These are phyloP conservation scores for Empis livida DNA, from an alignment of 2,888 invertebrate genomes.

Conservation along the genomic window DNA sequence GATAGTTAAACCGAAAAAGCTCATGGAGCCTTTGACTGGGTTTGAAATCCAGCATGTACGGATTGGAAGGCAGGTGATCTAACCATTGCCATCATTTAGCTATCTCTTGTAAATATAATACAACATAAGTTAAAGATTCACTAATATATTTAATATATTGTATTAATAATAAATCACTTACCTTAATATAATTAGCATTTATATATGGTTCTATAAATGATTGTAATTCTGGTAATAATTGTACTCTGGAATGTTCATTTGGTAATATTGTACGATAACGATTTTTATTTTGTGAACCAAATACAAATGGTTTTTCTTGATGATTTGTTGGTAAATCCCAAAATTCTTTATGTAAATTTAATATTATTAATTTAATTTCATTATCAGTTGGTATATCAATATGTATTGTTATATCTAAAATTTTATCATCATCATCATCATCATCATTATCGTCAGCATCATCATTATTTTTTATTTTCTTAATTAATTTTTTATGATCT, in stretches of 20 bases:
- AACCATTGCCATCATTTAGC: no score
- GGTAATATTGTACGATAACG: conserved; percentile 82
- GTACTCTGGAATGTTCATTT: conserved; percentile 75
- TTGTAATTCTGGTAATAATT: conserved; percentile 37
- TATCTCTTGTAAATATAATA: no score
- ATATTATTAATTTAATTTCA: conserved; percentile 47
- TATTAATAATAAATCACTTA: conserved; percentile 36
- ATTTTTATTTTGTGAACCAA: conserved; percentile 80
- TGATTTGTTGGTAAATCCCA: conserved; percentile 90
- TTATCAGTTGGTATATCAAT: conserved; percentile 41
- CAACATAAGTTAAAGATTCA: background rate
- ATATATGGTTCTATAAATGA: conserved; percentile 52
- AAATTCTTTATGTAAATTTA: conserved; percentile 73
- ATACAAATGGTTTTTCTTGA: conserved; percentile 78
- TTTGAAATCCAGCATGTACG: no score
- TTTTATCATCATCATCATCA: conserved; percentile 1
- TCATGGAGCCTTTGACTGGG: no score
- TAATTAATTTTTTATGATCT: background rate
- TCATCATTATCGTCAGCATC: conserved; percentile 3
- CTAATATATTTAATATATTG: background rate
- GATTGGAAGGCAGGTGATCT: no score
- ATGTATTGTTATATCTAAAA: conserved; percentile 7
- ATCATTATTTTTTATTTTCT: background rate
- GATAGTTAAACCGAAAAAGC: no score
- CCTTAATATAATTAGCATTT: conserved; percentile 89